Evolutionary conservation across 2,888 invertebrate genomes (phyloP).

Genomic region (Notodonta ziczac): DNA sequence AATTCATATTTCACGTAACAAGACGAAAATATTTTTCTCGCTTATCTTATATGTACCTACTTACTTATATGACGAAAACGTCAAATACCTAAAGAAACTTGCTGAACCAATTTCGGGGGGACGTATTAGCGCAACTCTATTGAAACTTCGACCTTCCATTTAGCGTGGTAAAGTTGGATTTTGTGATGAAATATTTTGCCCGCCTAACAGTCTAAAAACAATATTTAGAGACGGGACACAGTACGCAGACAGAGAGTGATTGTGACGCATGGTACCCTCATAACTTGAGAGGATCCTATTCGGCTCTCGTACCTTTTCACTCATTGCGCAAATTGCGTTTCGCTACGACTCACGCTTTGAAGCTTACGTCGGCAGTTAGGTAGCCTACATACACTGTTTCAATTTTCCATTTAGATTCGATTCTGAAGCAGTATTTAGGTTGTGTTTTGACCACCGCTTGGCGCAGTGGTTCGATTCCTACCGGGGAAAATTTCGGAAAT

Average conservation of each 20-base stretch:
- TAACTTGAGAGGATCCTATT: slow-evolving; percentile 56
- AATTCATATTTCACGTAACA: slow-evolving; percentile 11
- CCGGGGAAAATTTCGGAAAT: too few species aligned
- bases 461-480: too few species aligned
- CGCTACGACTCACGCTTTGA: slow-evolving; percentile 26
- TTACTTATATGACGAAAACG: slow-evolving; percentile 42
- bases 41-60: slow-evolving; percentile 19
- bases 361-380: too few species aligned
- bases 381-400: slow-evolving; percentile 29
- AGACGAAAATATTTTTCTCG: slow-evolving; percentile 22
- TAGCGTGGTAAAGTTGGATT: slow-evolving; percentile 25
- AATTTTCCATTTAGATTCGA: too few species aligned
- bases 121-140: slow-evolving; percentile 24
- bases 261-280: slow-evolving; percentile 63
- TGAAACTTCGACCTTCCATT: slow-evolving; percentile 18
- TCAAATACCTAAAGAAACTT: slow-evolving; percentile 54
- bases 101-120: slow-evolving; percentile 33
- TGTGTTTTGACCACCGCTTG: too few species aligned
- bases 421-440: too few species aligned
- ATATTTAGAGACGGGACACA: slow-evolving; percentile 57
- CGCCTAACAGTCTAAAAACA: slow-evolving; percentile 52
- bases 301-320: slow-evolving; percentile 47
- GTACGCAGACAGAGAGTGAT: slow-evolving; percentile 64
- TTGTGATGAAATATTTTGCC: slow-evolving; percentile 35
- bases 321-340: slow-evolving; percentile 45